Evolutionary conservation across 2,797 vertebrate species (phyloP), one percentile per base, ranked within the genome.

Genomic region (Bradypodion ventrale): DNA sequence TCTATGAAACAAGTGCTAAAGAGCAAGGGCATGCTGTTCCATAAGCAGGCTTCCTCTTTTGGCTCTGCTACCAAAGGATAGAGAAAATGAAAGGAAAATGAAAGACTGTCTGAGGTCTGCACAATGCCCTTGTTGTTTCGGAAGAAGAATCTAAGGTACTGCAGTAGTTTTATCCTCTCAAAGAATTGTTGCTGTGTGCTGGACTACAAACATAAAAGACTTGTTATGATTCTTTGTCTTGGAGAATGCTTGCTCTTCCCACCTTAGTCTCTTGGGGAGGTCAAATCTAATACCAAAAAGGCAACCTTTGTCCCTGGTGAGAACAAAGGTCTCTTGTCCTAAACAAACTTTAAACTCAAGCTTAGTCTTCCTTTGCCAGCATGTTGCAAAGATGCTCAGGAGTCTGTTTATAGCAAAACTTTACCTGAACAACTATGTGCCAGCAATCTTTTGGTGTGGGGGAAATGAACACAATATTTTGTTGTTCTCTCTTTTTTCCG

Each of bases 231-330:
- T 16, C 8, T 12, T 68, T 65, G 40, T 2, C 77, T 9, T 27
- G 69, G 29, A 4, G 1, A 78, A 35, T 4, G 3, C 40, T 27
- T 87, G 65, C 78, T 70, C 12, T 63, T 52, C 44, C 37, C n/a
- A 84, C 66, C 13, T 29, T 1, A 75, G 4, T 83, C 21, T 65
- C 15, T 49, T 3, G 37, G 13, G 19, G 8, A 80, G 2, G n/a
- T 42, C 80, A 87, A 75, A 44, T 27, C 40, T 27, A 16, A 83
- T 29, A 75, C 19, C 80, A 29, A 63, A 49, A 84, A 37, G 15
- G 4, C 46, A 8, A 0, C 0, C 27, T 83, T 87, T 5, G 1
- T 23, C 4, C 83, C 7, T 13, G 7, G 66, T 65, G 60, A 75
- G 29, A 46, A 46, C 42, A 87, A 80, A 83, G 35, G 23, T 56